Evolutionary conservation across 2,888 invertebrate genomes (phyloP), one percentile per base, ranked within the genome.

Genomic region (Heteropelma amictum): DNA sequence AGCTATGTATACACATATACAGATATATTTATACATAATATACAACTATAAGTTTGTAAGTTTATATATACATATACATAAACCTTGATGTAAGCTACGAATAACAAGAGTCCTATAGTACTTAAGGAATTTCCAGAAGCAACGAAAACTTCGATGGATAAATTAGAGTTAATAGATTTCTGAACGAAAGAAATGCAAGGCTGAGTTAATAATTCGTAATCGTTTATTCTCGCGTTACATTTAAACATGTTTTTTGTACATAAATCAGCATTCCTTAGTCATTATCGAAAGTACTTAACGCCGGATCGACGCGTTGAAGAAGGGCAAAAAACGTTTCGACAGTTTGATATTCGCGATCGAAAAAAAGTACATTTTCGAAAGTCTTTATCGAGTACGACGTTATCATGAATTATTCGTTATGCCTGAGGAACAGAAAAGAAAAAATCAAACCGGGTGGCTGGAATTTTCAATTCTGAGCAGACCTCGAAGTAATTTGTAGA

Each of bases 101-200:
- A 73, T 74, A 77, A 80, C 68, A 69, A 63, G 53, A 64, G 58
- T 72, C 75, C 72, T 76, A 65, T 74, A 71, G 72, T 78, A 79
- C 61, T 71, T 75, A 71, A 71, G 75, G 23, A 28, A 71, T 58
- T 49, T 26, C 61, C 61, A 40, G 42, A 35, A 63, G 53, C 71
- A 71, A 71, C 63, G 75, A 67, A 23, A 63, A 58, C 65, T 53
- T 61, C 12, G 23, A 38, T 33, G 28, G 30, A 42, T 53, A 30
- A 63, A 17, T 49, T 2, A 75, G 76, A 78, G 77, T 80, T 74
- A 65, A 72, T 80, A 70, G 64, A 79, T 81, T 81, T 70, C 74
- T 77, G 74, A 79, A 80, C 76, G 80, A 83, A 56, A 42, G 79
- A 82, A 83, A 80, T 77, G 79, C 81, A 85, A 84, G 83, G 81